Percentiles rank a stretch among this genome's conserved stretches.
Conservation (phyloP, 2,888 invertebrate species). For the Deilephila elpenor region DNA sequence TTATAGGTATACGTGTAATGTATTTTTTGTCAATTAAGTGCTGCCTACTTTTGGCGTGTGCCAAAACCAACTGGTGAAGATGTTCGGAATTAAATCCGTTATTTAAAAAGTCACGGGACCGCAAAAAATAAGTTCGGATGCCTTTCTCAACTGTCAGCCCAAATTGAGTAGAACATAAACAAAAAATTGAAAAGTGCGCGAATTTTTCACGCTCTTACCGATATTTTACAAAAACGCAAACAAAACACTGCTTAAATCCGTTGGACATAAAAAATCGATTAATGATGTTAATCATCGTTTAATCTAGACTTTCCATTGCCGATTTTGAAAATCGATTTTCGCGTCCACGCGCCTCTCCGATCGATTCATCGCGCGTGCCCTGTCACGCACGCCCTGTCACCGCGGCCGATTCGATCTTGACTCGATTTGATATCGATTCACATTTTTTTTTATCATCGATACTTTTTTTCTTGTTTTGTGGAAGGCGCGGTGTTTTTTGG, state of each 20-base stretch:
- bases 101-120: not conserved
- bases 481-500: conserved; percentile 64
- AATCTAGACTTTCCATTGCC: conserved; percentile 29
- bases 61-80: too few relatives aligned
- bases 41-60: not conserved
- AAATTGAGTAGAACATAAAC: conserved; percentile 5
- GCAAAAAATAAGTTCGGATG: conserved; percentile 2
- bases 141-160: not conserved
- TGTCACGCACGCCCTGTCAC: conserved; percentile 72
- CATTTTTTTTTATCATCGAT: conserved; percentile 57
- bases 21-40: conserved; percentile 2
- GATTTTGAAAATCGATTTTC: conserved; percentile 64
- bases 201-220: conserved; percentile 22
- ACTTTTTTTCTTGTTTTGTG: conserved; percentile 54
- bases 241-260: conserved; percentile 9
- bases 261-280: conserved; percentile 28
- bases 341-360: conserved; percentile 66
- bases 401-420: conserved; percentile 58
- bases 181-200: conserved; percentile 2
- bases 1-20: not conserved
- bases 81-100: not conserved
- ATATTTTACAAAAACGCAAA: conserved; percentile 16
- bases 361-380: conserved; percentile 67
- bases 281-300: conserved; percentile 24
- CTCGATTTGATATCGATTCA: conserved; percentile 69